Conservation (phyloP, 2,888 invertebrate genomes). For the Griposia aprilina region DNA sequence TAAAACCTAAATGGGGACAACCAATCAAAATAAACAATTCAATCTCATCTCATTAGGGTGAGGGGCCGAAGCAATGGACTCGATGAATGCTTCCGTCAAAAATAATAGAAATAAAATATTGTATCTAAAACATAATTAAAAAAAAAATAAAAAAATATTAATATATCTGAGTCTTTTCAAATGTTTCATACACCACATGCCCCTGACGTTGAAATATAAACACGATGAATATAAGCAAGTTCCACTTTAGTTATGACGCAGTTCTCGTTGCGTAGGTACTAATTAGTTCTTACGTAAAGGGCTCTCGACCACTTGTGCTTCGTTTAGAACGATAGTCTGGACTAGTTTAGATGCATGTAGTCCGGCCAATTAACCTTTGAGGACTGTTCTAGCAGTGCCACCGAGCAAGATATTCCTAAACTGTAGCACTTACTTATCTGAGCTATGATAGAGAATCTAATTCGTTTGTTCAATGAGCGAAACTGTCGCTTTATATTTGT, state of each 20-base stretch:
- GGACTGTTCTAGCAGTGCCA: slow-evolving; percentile 6
- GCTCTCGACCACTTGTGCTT: slow-evolving; percentile 33
- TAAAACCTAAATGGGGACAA: background rate
- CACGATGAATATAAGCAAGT: slow-evolving; percentile 6
- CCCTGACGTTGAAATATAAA: slow-evolving; percentile 38
- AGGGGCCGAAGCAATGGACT: slow-evolving; percentile 7
- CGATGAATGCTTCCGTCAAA: slow-evolving; percentile 6
- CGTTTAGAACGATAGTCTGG: slow-evolving; percentile 41
- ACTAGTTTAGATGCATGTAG: slow-evolving; percentile 30
- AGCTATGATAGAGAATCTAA: background rate
- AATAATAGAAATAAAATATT: slow-evolving; percentile 20
- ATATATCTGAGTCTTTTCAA: slow-evolving; percentile 9
- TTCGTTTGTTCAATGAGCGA: background rate
- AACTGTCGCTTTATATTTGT: background rate
- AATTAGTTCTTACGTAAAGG: slow-evolving; percentile 46
- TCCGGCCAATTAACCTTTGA: slow-evolving; percentile 41
- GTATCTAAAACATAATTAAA: too few relatives aligned
- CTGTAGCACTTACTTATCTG: background rate
- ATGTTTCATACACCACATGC: slow-evolving; percentile 27
- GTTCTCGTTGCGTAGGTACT: slow-evolving; percentile 37
- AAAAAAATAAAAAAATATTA: too few relatives aligned
- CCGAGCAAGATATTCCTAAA: slow-evolving; percentile 9
- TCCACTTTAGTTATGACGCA: slow-evolving; percentile 29
- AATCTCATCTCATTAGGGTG: slow-evolving; percentile 14
- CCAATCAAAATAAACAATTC: background rate